Percentiles rank a stretch among this genome's conserved stretches.
These are phyloP conservation scores for Electrona antarctica DNA, from an alignment of 2,113 vertebrate species.

Conservation along the genomic window DNA sequence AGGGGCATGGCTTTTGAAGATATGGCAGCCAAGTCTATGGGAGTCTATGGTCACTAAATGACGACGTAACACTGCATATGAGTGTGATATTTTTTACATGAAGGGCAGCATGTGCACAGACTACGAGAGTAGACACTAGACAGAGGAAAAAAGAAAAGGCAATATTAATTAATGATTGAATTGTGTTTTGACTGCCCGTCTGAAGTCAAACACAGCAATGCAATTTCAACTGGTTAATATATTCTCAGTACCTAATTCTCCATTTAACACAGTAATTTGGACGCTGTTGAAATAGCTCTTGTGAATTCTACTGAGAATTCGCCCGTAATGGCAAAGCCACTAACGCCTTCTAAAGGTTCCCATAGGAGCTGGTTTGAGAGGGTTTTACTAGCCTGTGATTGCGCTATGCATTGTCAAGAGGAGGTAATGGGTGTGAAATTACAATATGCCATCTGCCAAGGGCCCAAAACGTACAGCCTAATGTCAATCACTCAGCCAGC, in stretches of 20 bases:
- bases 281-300: conserved; percentile 64
- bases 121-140: neutral
- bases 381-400: conserved; percentile 65
- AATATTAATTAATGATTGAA: neutral
- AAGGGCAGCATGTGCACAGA: conserved; percentile 5
- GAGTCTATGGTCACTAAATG: too few species aligned
- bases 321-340: conserved; percentile 60
- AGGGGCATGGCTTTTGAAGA: too few species aligned
- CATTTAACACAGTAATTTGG: conserved; percentile 69
- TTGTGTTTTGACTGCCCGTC: conserved; percentile 34
- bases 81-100: conserved; percentile 3
- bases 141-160: neutral
- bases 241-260: conserved; percentile 65
- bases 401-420: conserved; percentile 59
- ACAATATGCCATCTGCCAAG: conserved; percentile 60
- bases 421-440: conserved; percentile 74
- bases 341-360: conserved; percentile 64
- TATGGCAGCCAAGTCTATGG: too few species aligned
- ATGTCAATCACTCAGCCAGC: conserved; percentile 40
- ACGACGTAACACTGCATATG: neutral
- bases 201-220: conserved; percentile 56
- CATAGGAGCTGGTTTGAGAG: conserved; percentile 56
- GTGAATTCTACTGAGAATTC: conserved; percentile 66
- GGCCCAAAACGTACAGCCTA: conserved; percentile 44
- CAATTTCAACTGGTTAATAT: conserved; percentile 69